Conservation (phyloP, 2,113 vertebrate genomes). For the Mellivora capensis region DNA sequence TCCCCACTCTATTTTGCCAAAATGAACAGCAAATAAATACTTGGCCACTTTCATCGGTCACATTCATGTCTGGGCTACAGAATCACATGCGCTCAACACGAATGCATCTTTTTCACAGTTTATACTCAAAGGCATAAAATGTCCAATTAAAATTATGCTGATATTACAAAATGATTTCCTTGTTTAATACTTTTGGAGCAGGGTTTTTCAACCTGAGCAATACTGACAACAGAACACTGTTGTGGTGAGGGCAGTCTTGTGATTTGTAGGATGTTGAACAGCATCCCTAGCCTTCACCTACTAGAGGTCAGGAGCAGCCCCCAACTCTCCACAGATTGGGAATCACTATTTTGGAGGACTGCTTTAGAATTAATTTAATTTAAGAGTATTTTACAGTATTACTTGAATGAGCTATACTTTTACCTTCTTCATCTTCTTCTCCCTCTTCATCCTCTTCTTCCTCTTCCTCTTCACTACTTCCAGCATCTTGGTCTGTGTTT, state of each 20-base stretch:
- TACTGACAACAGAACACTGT: not conserved
- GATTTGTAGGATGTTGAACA: not conserved
- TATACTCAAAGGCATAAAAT: conserved; percentile 31
- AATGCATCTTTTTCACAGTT: not conserved
- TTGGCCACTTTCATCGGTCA: conserved; percentile 33
- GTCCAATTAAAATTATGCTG: conserved; percentile 17
- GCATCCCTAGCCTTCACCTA: not conserved
- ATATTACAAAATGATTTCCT: conserved; percentile 10
- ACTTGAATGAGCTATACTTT: conserved; percentile 1
- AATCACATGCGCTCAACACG: not conserved
- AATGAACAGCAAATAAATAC: conserved; percentile 52
- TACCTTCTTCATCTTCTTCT: conserved; percentile 85
- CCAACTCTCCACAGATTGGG: not conserved
- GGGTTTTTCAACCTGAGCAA: not conserved
- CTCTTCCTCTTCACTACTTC: conserved; percentile 90
- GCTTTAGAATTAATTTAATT: not conserved
- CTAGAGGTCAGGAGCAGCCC: not conserved
- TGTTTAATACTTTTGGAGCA: not conserved
- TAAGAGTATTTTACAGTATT: not conserved
- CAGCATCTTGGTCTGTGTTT: conserved; percentile 87
- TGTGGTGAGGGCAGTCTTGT: not conserved
- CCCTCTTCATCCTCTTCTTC: conserved; percentile 87
- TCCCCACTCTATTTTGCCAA: conserved; percentile 12
- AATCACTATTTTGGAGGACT: not conserved
- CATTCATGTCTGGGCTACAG: not conserved